Evolutionary conservation across 2,113 vertebrate genomes (phyloP), one percentile per base, ranked within the genome.

Genomic region (Aspidoscelis tigris): DNA sequence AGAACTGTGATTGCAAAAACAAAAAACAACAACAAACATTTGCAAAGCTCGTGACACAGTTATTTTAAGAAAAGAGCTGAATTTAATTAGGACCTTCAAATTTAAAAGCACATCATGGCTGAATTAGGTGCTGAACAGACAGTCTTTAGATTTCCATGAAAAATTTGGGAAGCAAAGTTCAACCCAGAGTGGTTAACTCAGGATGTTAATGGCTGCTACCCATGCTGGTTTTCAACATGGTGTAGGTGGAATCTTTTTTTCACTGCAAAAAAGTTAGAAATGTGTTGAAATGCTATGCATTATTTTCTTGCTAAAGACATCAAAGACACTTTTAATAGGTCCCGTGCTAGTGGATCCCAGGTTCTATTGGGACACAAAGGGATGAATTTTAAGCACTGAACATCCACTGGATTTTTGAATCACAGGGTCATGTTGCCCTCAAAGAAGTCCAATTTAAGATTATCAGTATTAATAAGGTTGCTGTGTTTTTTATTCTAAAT

Each of bases 21-120:
- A 33, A 33, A 33, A 33, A 33, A 33, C 33, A 33, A 33, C 33
- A 33, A 33, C 33, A 33, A 43, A 65, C 58, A 22, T 74, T 74
- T 82, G 16, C 65, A 83, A 74, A 78, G 79, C 39, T 78, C 78
- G 14, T 80, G 24, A 78, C 39, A 71, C 26, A 43, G 78, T 84
- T 78, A 71, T 72, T 84, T 84, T 64, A 9, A 70, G 68, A 33
- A 72, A 10, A 16, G 24, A 58, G 50, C 47, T 84, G 83, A 39
- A 47, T 64, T 84, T 72, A 78, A 58, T 61, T 72, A 66, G 66
- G 39, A 11, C 16, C 72, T 3, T 71, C 26, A n/a, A 77, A 44
- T 77, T 77, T 77, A 61, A 84, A 84, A 39, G 53, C 41, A 78
- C 5, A 21, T 26, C 16, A 64, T 16, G 64, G 69, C 26, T 26